Conservation (phyloP, 2,888 invertebrate genomes). For the Hemaris fuciformis region DNA sequence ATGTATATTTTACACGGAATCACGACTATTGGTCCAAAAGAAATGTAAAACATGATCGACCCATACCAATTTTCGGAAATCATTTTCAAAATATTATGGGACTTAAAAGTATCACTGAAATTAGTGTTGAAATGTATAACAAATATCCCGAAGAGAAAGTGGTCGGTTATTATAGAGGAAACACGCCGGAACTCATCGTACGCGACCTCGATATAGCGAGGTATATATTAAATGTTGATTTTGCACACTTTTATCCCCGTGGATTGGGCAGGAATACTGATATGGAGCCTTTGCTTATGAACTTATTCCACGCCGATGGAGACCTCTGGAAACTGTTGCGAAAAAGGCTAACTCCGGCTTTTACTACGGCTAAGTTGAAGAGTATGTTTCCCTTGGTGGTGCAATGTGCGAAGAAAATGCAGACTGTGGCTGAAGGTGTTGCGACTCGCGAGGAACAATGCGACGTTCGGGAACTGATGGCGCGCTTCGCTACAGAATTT, state of each 20-base stretch:
- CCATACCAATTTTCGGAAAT: conserved; percentile 56
- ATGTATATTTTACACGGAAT: conserved; percentile 48
- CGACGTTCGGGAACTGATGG: conserved; percentile 53
- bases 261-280: conserved; percentile 44
- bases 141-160: conserved; percentile 58
- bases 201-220: conserved; percentile 54
- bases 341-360: conserved; percentile 60
- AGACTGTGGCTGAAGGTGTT: conserved; percentile 37
- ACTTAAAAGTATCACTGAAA: conserved; percentile 40
- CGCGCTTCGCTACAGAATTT: conserved; percentile 57
- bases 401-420: conserved; percentile 55
- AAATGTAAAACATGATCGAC: conserved; percentile 51
- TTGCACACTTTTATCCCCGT: conserved; percentile 50
- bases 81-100: conserved; percentile 43
- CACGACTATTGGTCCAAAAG: conserved; percentile 55
- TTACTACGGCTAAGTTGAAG: conserved; percentile 60
- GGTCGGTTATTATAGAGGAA: conserved; percentile 55
- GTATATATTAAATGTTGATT: conserved; percentile 50
- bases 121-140: conserved; percentile 46
- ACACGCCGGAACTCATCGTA: conserved; percentile 52
- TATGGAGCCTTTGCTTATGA: conserved; percentile 46
- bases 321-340: conserved; percentile 61
- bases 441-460: conserved; percentile 42
- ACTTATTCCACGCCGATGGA: conserved; percentile 56
- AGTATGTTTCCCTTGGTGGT: conserved; percentile 65